Base-by-base conservation (phyloP, 2,888 invertebrate genomes). In the Drosophila mimetica region DNA sequence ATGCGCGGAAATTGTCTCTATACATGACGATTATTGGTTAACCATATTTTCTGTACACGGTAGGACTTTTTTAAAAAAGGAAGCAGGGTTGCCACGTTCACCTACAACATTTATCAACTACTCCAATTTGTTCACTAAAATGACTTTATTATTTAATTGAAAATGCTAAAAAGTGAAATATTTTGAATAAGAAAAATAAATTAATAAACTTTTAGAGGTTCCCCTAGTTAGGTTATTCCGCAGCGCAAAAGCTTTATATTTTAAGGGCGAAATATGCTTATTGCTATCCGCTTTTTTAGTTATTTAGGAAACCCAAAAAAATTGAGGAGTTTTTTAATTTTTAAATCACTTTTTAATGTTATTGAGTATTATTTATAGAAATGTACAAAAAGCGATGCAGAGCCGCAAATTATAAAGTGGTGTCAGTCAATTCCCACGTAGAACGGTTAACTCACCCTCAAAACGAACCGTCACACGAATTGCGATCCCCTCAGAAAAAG, bases 1-100 rank as follows among this genome's bases (percentile, higher is more conserved):
- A 85, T 83, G 83, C 86, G 83, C 80, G 64, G 71, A 80, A 86
- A 77, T 78, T 72, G 78, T 75, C 80, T 86, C 83, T 84, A 84
- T 86, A 86, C 83, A 83, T 74, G 58, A 73, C 75, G 74, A 83
- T 86, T 84, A 84, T 84, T 84, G 83, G 74, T 86, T 76, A 80
- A 75, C 76, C 69, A 78, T 71, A 78, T 77, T 79, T 81, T 85
- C 82, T 85, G 76, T 80, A 86, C 76, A 78, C 80, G 71, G 67
- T 47, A 63, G 76, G 61, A 79, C 71, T 67, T 74, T 71, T 64
- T 47, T 59, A 37, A 74, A 65, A 54, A 55, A 41, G 54, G 32
- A 48, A 47, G 22, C 46, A 83, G 83, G 74, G 83, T 84, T 84
- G 86, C 51, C 83, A 61, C 59, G 28, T 22, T 14, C 20, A 50